Evolutionary conservation across 2,113 vertebrate species (phyloP), one percentile per base, ranked within the genome.

Genomic region (Willisornis vidua): DNA sequence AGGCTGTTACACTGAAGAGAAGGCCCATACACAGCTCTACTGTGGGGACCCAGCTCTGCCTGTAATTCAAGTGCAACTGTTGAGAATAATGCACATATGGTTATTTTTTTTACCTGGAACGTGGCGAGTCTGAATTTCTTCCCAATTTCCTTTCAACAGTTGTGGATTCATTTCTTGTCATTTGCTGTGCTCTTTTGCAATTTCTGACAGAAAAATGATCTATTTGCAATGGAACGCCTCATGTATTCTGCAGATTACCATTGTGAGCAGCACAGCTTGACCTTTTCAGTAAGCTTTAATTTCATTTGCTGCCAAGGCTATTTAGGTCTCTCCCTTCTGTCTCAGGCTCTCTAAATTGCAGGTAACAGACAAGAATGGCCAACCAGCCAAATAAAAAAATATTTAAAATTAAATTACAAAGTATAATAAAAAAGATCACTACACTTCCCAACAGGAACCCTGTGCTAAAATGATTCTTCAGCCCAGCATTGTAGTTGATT

Each of bases 281-380:
- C 89, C 94, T 96, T 97, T 96, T 73, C 88, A 84, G 49, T 68
- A 88, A 65, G 78, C 46, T 92, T 63, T 72, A 85, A 94, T 97
- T 96, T 94, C 72, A 93, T 97, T 97, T 95, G 54, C 85, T 94
- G 78, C 48, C 79, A 75, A 39, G 37, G 48, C n/a, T 89, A 61
- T 90, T 91, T 91, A 87, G 37, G n/a, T 71, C 77, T 5, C 41
- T 73, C 62, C 70, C 9, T 89, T 89, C 54, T 66, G 29, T 73
- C 49, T 89, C 37, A 70, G 24, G 15, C 48, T 81, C 45, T 55
- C 39, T 52, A 70, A 90, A 92, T 41, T 70, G 22, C 33, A 85
- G 29, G 31, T 74, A 87, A 59, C 18, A 67, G 70, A 68, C 16
- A 88, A 91, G 31, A 86, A 82, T 29, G 43, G 24, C 35, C 49